Conservation (phyloP, 2,113 vertebrate species). For the Coryphaenoides rupestris region DNA sequence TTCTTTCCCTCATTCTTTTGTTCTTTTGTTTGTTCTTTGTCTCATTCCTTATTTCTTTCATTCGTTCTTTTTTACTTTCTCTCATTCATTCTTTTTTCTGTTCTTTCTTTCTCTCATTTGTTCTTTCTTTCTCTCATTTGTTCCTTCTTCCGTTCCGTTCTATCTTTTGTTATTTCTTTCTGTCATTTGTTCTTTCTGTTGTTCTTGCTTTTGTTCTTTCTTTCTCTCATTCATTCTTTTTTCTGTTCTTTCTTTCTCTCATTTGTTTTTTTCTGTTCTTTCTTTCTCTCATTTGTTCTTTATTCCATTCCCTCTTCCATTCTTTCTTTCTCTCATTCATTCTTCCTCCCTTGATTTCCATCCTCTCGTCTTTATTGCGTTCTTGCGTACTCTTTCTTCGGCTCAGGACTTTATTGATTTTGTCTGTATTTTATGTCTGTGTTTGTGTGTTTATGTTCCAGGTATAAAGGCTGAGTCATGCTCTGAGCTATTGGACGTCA, state of each 20-base stretch:
- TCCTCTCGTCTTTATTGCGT: too few species aligned
- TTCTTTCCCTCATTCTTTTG: slow-evolving; percentile 8
- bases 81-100: not conserved
- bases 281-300: not conserved
- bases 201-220: not conserved
- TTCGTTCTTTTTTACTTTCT: not conserved
- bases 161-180: not conserved
- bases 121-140: not conserved
- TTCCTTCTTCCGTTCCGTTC: not conserved
- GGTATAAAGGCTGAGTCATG: slow-evolving; percentile 39
- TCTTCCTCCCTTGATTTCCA: too few species aligned
- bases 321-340: too few species aligned
- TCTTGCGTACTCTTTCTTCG: too few species aligned
- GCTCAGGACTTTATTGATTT: not conserved
- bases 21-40: slow-evolving; percentile 7
- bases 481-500: slow-evolving; percentile 8
- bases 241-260: too few species aligned
- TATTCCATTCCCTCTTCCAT: too few species aligned
- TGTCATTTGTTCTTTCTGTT: not conserved
- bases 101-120: too few species aligned
- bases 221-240: not conserved
- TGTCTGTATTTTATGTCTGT: slow-evolving; percentile 1
- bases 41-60: not conserved
- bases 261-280: too few species aligned
- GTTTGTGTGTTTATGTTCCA: slow-evolving; percentile 2